Evolutionary conservation across 2,113 vertebrate genomes (phyloP).

Genomic region (Poeciliopsis retropinna): DNA sequence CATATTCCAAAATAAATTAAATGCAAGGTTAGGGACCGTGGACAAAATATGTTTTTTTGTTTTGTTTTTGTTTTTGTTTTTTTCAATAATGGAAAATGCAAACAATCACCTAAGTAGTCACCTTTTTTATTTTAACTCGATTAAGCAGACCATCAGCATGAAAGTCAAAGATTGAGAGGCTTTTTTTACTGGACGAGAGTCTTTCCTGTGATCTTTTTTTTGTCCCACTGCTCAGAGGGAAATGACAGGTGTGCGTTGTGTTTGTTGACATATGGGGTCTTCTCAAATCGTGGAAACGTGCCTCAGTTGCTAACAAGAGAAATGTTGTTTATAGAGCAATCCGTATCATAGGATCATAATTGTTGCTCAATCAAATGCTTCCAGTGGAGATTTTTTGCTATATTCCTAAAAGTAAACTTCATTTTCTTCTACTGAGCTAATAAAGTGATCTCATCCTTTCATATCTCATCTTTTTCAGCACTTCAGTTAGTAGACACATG

Average conservation of each 20-base stretch:
- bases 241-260: conserved; percentile 43
- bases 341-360: conserved; percentile 5
- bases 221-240: conserved; percentile 57
- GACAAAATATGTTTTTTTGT: too few relatives aligned
- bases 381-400: conserved; percentile 14
- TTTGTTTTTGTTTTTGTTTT: too few relatives aligned
- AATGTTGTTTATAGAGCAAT: neutral
- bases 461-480: conserved; percentile 54
- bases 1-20: too few relatives aligned
- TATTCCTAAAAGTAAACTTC: conserved; percentile 23
- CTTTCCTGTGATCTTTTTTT: conserved; percentile 28
- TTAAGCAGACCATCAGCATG: conserved; percentile 56
- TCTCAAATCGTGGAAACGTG: conserved; percentile 22
- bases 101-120: too few relatives aligned
- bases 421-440: conserved; percentile 6
- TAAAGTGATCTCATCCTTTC: conserved; percentile 63
- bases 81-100: too few relatives aligned
- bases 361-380: conserved; percentile 18
- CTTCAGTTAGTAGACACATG: conserved; percentile 42
- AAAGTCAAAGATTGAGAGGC: too few relatives aligned
- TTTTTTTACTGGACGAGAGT: conserved; percentile 41
- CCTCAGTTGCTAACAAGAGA: conserved; percentile 5
- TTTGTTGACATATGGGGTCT: conserved; percentile 2
- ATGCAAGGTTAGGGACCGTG: too few relatives aligned
- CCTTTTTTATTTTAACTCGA: conserved; percentile 57